These are phyloP conservation scores for Pheosia gnoma DNA, from an alignment of 2,888 invertebrate genomes.

Conservation along the genomic window DNA sequence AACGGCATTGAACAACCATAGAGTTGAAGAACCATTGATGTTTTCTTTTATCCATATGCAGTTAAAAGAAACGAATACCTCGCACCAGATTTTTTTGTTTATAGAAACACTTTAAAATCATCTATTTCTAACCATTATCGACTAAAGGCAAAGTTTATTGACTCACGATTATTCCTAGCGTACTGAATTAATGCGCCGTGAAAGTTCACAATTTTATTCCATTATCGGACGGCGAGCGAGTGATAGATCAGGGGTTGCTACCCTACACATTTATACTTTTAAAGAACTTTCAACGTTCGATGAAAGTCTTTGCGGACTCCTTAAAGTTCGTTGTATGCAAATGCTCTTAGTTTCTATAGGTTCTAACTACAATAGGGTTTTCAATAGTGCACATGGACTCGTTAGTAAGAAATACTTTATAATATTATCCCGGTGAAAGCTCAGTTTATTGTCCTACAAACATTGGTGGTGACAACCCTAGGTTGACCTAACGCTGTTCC, in stretches of 20 bases:
- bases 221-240: slow-evolving; percentile 56
- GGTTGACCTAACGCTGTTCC: slow-evolving; percentile 75
- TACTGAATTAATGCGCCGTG: slow-evolving; percentile 53
- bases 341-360: too few species aligned
- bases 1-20: too few species aligned
- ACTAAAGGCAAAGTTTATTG: slow-evolving; percentile 27
- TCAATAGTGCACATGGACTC: too few species aligned
- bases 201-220: slow-evolving; percentile 69
- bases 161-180: slow-evolving; percentile 30
- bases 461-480: neutral
- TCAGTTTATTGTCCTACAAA: neutral
- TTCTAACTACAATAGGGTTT: too few species aligned
- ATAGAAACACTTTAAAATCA: slow-evolving; percentile 8
- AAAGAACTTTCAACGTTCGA: too few species aligned
- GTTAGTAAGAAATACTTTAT: too few species aligned
- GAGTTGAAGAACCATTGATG: too few species aligned
- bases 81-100: neutral
- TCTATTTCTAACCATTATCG: slow-evolving; percentile 7
- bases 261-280: neutral
- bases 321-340: too few species aligned
- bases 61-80: neutral
- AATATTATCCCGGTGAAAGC: too few species aligned
- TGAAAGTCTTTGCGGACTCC: too few species aligned
- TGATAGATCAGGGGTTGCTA: slow-evolving; percentile 7
- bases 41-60: too few species aligned